A percentile compares a stretch with the other conserved stretches of the same genome.
phyloP scores from a whole-genome alignment of 2,113 vertebrate species.

The Anhinga anhinga region DNA sequence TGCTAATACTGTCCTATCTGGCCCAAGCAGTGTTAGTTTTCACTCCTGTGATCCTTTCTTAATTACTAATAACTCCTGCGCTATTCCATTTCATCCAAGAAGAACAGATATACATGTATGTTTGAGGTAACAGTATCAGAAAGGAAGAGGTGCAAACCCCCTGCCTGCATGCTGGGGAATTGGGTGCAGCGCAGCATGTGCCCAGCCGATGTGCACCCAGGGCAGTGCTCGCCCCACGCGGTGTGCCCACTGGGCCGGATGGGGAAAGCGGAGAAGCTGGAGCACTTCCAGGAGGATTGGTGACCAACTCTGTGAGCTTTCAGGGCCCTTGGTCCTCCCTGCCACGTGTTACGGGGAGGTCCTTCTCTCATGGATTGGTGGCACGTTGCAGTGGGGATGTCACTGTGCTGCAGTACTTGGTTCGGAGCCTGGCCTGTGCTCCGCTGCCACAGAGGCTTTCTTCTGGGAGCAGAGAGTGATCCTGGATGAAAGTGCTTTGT shows the following conservation, averaged over 20 bases:
- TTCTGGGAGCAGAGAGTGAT: background rate
- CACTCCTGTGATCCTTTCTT: too few relatives aligned
- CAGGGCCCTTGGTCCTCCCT: background rate
- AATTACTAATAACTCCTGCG: too few relatives aligned
- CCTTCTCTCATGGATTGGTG: background rate
- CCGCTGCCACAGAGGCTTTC: background rate
- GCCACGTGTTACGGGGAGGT: background rate
- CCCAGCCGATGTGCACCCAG: background rate
- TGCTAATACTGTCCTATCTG: too few relatives aligned
- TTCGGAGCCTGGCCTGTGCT: background rate
- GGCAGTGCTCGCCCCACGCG: background rate
- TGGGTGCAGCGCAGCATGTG: background rate
- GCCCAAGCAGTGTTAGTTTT: too few relatives aligned
- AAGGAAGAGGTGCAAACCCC: background rate
- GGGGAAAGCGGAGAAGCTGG: background rate
- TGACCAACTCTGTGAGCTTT: background rate
- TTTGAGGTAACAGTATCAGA: background rate
- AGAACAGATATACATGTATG: too few relatives aligned
- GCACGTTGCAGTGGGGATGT: background rate
- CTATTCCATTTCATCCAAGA: too few relatives aligned
- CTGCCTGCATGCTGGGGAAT: rapidly evolving
- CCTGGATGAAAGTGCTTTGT: background rate
- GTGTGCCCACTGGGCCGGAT: background rate
- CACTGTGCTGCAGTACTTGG: background rate
- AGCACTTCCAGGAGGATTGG: background rate